Evolutionary conservation across 2,888 invertebrate species (phyloP).

Genomic region (Chloroclystis v-ata): DNA sequence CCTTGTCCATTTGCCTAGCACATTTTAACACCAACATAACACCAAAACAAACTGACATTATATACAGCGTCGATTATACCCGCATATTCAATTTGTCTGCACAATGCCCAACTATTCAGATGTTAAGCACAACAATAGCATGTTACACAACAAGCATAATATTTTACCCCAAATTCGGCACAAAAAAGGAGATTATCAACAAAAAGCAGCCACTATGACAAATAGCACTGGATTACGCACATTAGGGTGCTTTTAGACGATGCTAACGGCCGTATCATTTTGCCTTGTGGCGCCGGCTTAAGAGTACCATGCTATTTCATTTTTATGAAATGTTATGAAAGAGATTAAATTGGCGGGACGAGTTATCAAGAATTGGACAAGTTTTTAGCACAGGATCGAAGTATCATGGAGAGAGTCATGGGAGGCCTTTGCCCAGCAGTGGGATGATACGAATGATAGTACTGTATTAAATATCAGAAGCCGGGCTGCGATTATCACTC

Average conservation of each 20-base stretch:
- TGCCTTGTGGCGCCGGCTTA: too few species aligned
- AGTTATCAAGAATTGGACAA: too few species aligned
- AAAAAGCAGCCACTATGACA: conserved; percentile 50
- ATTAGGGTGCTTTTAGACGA: conserved; percentile 14
- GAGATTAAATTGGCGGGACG: too few species aligned
- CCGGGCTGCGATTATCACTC: too few species aligned
- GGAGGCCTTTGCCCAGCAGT: too few species aligned
- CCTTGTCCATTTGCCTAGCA: too few species aligned
- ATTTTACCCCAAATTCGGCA: conserved; percentile 47
- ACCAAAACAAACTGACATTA: conserved; percentile 31
- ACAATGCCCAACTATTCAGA: conserved; percentile 54
- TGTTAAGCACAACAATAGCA: conserved; percentile 52
- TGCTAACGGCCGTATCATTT: not conserved
- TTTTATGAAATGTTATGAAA: too few species aligned
- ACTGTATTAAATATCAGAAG: too few species aligned
- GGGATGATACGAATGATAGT: too few species aligned
- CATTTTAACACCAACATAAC: conserved; percentile 10
- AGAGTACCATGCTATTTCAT: too few species aligned
- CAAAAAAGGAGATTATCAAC: conserved; percentile 54
- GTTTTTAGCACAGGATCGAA: too few species aligned
- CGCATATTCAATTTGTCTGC: conserved; percentile 62
- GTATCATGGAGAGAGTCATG: too few species aligned
- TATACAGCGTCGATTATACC: conserved; percentile 58
- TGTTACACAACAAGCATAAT: conserved; percentile 58
- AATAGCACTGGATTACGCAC: conserved; percentile 57